These are phyloP conservation scores for Acrocephalus kingi DNA, from an alignment of 2,113 vertebrate species.

Conservation along the genomic window DNA sequence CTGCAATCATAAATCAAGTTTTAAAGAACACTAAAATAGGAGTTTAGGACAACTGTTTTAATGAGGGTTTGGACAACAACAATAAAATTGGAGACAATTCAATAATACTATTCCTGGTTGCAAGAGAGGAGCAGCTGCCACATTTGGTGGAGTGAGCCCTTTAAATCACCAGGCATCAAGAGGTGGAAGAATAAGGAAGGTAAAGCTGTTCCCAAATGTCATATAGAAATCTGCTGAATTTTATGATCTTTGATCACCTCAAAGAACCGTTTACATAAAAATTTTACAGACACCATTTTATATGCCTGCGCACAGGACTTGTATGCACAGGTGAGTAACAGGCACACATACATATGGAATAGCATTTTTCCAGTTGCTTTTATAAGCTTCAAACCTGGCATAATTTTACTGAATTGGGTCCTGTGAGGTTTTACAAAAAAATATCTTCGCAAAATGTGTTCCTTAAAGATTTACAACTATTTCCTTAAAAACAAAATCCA, in stretches of 20 bases:
- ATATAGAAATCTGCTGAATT: neutral
- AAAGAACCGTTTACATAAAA: neutral
- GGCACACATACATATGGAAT: neutral
- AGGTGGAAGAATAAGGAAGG: neutral
- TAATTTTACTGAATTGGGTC: neutral
- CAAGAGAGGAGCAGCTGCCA: neutral
- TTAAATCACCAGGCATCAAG: conserved; percentile 40
- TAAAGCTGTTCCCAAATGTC: neutral
- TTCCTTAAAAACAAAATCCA: neutral
- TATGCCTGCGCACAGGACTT: neutral
- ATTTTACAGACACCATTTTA: neutral
- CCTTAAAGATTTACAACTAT: neutral
- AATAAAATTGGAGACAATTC: neutral
- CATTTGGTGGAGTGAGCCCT: conserved; percentile 54
- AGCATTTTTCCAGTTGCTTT: neutral
- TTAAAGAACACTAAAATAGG: neutral
- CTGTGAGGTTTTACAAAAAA: neutral
- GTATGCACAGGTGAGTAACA: neutral
- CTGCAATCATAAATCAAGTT: neutral
- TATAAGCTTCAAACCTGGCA: neutral
- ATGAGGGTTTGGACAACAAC: conserved; percentile 21
- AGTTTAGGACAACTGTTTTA: neutral
- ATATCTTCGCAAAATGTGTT: neutral
- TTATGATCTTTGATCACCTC: neutral
- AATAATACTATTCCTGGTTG: neutral